Evolutionary conservation across 2,888 invertebrate species (phyloP).

Genomic region (Trissonchulus sp.): DNA sequence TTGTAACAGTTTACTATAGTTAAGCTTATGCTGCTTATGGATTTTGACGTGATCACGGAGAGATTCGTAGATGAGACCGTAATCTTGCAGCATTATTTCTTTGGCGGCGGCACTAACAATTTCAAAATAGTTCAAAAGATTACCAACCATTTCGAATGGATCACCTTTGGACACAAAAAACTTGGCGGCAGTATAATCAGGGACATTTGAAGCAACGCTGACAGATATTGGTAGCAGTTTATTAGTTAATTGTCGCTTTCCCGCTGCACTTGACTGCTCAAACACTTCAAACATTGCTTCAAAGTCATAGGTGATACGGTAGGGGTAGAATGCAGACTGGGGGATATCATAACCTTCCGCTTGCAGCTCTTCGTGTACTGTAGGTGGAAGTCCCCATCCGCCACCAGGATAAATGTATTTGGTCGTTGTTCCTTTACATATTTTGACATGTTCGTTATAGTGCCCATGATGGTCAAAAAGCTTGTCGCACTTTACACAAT

Average conservation of each 20-base stretch:
- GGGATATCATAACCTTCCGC: constrained; percentile 1
- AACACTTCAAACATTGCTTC: not conserved
- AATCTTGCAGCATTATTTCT: too few species aligned
- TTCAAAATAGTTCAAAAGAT: too few species aligned
- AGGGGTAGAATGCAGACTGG: not conserved
- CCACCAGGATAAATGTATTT: not conserved
- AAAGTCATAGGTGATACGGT: not conserved
- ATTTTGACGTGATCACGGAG: not conserved
- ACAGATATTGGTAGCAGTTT: constrained; percentile 3
- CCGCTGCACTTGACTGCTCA: not conserved
- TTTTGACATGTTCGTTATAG: too few species aligned
- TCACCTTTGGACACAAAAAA: too few species aligned
- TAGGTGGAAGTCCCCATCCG: too few species aligned
- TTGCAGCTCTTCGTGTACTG: not conserved
- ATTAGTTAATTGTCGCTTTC: not conserved
- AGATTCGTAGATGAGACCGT: too few species aligned
- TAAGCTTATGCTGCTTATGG: not conserved
- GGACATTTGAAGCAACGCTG: not conserved
- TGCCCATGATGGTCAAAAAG: not conserved
- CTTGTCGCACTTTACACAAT: not conserved
- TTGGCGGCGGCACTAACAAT: too few species aligned
- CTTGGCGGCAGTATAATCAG: not conserved
- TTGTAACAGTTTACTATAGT: not conserved
- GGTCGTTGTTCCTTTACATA: not conserved
- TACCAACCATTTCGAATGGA: too few species aligned